These are phyloP conservation scores for Ranitomeya imitator DNA, from an alignment of 2,113 vertebrate species.

Conservation along the genomic window DNA sequence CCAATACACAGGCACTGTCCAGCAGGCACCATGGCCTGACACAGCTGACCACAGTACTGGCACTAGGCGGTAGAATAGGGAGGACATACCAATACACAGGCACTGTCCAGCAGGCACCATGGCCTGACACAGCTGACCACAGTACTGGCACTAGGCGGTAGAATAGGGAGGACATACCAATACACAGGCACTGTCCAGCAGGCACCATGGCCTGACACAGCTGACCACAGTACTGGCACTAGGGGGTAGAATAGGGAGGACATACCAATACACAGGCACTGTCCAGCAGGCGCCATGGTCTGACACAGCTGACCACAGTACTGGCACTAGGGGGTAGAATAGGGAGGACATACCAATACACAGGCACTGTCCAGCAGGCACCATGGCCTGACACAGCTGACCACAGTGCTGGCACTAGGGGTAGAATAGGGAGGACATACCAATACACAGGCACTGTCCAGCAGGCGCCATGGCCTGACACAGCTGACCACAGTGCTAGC, in stretches of 20 bases:
- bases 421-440: constrained; percentile 64
- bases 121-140: too few relatives aligned
- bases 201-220: constrained; percentile 75
- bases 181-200: constrained; percentile 87
- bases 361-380: constrained; percentile 89
- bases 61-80: not conserved
- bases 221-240: too few relatives aligned
- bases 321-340: too few relatives aligned
- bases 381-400: too few relatives aligned
- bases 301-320: too few relatives aligned
- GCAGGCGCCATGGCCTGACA: constrained; percentile 78
- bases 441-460: constrained; percentile 85
- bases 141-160: too few relatives aligned
- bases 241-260: not conserved
- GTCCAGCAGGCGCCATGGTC: constrained; percentile 87
- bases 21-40: constrained; percentile 87
- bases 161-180: constrained; percentile 67
- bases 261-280: constrained; percentile 85
- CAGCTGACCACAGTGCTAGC: too few relatives aligned
- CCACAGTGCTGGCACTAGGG: too few relatives aligned
- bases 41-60: too few relatives aligned
- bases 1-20: constrained; percentile 85
- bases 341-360: constrained; percentile 74
- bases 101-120: constrained; percentile 88
- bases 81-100: constrained; percentile 82